Percentiles rank a stretch among this genome's conserved stretches.
Evolutionary conservation across 2,888 invertebrate genomes (phyloP).

Genomic region (Yponomeuta malinellus): DNA sequence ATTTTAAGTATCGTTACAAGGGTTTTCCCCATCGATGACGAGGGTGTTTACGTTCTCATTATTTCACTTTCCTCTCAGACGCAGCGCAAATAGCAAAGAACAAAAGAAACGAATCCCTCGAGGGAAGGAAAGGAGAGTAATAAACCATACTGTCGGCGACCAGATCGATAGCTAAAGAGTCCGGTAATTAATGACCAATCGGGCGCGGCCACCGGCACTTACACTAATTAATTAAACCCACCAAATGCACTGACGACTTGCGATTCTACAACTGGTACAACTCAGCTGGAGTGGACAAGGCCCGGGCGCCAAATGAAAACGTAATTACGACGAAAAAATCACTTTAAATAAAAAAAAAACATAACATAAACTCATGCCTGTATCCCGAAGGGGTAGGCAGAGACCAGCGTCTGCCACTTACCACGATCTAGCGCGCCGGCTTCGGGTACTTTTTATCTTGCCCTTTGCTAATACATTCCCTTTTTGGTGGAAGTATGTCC

Average conservation of each 20-base stretch:
- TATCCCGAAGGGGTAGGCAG: no score
- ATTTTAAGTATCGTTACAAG: no score
- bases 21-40: no score
- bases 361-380: not conserved
- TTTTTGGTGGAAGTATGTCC: no score
- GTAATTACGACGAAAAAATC: not conserved
- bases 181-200: constrained; percentile 71
- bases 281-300: not conserved
- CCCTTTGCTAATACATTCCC: no score
- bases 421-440: no score
- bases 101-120: not conserved
- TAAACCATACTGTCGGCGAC: constrained; percentile 21
- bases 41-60: not conserved
- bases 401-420: no score
- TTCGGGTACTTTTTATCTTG: no score
- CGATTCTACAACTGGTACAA: not conserved
- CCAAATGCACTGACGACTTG: constrained; percentile 10
- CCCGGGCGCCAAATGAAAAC: not conserved
- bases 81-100: not conserved
- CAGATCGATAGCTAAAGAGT: constrained; percentile 40
- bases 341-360: not conserved
- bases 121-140: constrained; percentile 21
- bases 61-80: not conserved
- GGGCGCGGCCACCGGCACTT: constrained; percentile 69
- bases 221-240: constrained; percentile 26